These are phyloP conservation scores for Puffinus mauretanicus DNA, from an alignment of 2,113 vertebrate species.

Conservation along the genomic window DNA sequence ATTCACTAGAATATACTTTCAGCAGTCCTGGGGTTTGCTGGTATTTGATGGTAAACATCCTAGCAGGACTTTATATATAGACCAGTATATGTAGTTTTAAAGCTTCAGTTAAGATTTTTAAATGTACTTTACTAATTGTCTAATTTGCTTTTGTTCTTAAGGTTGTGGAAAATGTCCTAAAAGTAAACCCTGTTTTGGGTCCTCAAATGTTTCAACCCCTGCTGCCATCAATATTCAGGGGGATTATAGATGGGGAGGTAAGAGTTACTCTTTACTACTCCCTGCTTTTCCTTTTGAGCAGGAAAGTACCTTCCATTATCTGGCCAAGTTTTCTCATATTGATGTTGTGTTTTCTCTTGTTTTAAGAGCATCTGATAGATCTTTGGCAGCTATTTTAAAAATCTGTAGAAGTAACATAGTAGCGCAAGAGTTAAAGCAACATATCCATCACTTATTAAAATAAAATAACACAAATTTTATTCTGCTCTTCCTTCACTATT, in stretches of 20 bases:
- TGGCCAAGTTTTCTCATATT: not conserved
- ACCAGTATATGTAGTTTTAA: not conserved
- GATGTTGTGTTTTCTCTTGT: not conserved
- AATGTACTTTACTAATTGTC: not conserved
- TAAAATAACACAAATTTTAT: not conserved
- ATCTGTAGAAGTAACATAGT: not conserved
- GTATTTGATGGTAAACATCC: not conserved
- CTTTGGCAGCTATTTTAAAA: not conserved
- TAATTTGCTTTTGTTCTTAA: slow-evolving; percentile 66
- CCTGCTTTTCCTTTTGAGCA: not conserved
- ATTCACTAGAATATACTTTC: not conserved
- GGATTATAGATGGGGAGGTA: slow-evolving; percentile 94
- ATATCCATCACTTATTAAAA: not conserved
- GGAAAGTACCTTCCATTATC: not conserved
- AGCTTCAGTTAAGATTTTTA: not conserved
- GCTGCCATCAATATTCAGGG: slow-evolving; percentile 86
- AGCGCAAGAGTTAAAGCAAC: not conserved
- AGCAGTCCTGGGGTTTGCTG: not conserved
- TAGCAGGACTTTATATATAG: not conserved
- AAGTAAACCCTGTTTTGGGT: slow-evolving; percentile 88
- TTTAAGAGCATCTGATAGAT: not conserved
- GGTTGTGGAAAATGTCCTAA: slow-evolving; percentile 94
- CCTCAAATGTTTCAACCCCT: slow-evolving; percentile 92
- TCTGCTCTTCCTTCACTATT: not conserved
- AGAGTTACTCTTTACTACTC: slow-evolving; percentile 37